These are phyloP conservation scores for Oxytorus armatus DNA, from an alignment of 2,888 invertebrate species.

Conservation along the genomic window DNA sequence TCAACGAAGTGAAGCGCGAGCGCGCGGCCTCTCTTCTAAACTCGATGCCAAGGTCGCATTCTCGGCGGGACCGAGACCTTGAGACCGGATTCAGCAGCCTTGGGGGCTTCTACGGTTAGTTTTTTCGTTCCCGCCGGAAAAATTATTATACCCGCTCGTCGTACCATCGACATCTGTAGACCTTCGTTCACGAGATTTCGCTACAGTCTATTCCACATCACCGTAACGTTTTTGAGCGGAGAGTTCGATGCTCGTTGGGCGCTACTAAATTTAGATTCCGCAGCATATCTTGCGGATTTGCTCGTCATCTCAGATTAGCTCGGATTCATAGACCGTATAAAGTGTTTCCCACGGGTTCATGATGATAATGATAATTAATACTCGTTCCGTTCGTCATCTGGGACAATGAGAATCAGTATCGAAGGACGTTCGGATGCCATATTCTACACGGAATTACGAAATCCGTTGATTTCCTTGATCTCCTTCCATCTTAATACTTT, in stretches of 20 bases:
- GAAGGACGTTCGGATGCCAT: conserved; percentile 24
- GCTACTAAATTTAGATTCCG: conserved; percentile 58
- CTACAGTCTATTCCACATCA: conserved; percentile 34
- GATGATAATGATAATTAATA: neutral
- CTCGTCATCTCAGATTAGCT: conserved; percentile 8
- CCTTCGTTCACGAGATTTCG: conserved; percentile 42
- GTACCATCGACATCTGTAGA: conserved; percentile 18
- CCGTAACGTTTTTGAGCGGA: neutral
- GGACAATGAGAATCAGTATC: conserved; percentile 32
- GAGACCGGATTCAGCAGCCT: conserved; percentile 67
- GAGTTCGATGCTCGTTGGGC: conserved; percentile 1
- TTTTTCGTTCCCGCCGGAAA: conserved; percentile 63
- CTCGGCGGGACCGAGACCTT: conserved; percentile 67
- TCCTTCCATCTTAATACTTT: conserved; percentile 25
- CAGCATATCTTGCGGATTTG: conserved; percentile 3
- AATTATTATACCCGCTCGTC: conserved; percentile 58
- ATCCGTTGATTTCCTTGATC: conserved; percentile 48
- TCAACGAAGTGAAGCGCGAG: conserved; percentile 30
- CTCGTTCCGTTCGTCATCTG: conserved; percentile 31
- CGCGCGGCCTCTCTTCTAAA: conserved; percentile 62
- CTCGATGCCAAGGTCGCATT: conserved; percentile 68
- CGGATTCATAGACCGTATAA: conserved; percentile 1
- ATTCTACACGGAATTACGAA: conserved; percentile 15
- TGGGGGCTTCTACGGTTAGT: conserved; percentile 62
- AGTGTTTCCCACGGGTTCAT: conserved; percentile 38